phyloP scores from a whole-genome alignment of 2,888 invertebrate genomes.

The Buathra laborator region DNA sequence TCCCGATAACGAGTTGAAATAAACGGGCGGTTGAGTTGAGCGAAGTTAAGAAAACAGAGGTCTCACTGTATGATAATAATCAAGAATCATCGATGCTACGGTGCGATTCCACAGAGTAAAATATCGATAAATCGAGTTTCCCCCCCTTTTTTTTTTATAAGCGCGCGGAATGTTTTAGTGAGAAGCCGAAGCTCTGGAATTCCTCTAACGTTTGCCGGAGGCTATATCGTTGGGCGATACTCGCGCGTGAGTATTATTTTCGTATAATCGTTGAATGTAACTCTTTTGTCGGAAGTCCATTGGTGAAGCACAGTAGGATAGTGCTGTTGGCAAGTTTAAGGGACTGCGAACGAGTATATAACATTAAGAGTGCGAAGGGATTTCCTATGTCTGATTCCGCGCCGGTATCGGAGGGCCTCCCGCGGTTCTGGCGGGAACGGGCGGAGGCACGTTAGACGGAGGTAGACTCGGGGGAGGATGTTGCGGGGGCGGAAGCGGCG shows the following conservation, averaged over 20 bases:
- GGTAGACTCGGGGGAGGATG: constrained; percentile 84
- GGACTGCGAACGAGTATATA: background rate
- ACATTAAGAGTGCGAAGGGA: constrained; percentile 38
- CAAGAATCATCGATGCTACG: constrained; percentile 22
- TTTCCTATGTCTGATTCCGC: constrained; percentile 83
- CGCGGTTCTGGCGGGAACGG: constrained; percentile 87
- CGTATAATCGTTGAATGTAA: background rate
- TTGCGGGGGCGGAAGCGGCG: constrained; percentile 81
- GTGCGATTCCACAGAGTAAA: constrained; percentile 17
- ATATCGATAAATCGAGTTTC: background rate
- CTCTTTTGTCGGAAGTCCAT: background rate
- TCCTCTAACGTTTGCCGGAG: background rate
- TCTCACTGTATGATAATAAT: background rate
- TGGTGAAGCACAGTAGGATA: background rate
- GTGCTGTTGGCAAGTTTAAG: background rate
- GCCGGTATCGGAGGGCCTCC: constrained; percentile 90
- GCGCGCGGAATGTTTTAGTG: constrained; percentile 38
- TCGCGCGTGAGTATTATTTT: constrained; percentile 15
- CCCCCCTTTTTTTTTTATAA: background rate
- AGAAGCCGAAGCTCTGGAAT: constrained; percentile 8
- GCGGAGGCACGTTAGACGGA: constrained; percentile 85
- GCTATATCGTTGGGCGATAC: background rate
- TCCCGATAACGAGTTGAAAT: too few species aligned
- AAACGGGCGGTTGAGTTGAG: too few species aligned
- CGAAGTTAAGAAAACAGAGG: too few species aligned